phyloP scores from a whole-genome alignment of 2,888 invertebrate genomes.

The Actias luna region DNA sequence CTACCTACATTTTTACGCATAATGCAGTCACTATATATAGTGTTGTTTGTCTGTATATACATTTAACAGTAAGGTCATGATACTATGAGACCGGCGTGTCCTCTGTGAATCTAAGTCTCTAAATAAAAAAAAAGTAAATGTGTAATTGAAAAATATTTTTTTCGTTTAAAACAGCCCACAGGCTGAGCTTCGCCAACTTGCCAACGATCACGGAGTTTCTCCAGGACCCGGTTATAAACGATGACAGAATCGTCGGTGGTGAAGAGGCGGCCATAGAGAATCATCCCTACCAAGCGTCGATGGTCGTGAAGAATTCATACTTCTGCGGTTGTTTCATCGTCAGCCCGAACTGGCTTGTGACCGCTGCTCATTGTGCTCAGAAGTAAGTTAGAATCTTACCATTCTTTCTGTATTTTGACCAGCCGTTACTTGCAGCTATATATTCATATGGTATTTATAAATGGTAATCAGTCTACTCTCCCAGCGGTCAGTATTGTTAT shows the following conservation, averaged over 20 bases:
- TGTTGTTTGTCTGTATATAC: too few relatives aligned
- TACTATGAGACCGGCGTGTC: too few relatives aligned
- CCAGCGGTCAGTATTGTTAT: too few relatives aligned
- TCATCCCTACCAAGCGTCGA: conserved; percentile 71
- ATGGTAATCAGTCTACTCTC: too few relatives aligned
- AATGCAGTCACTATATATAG: too few relatives aligned
- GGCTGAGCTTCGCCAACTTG: conserved; percentile 27
- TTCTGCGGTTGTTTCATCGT: conserved; percentile 77
- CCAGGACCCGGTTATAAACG: conserved; percentile 29
- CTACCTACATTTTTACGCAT: too few relatives aligned
- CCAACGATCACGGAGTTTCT: conserved; percentile 34
- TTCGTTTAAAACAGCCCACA: conserved; percentile 22
- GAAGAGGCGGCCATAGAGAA: conserved; percentile 60
- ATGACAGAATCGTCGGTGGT: conserved; percentile 68
- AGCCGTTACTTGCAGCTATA: too few relatives aligned
- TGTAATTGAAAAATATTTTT: neutral
- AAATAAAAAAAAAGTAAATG: too few relatives aligned
- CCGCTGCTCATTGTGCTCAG: conserved; percentile 74
- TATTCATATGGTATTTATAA: too few relatives aligned
- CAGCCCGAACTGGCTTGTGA: conserved; percentile 66
- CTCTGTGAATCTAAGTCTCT: too few relatives aligned
- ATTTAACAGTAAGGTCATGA: too few relatives aligned
- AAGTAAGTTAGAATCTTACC: conserved; percentile 67
- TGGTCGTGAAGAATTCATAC: conserved; percentile 63
- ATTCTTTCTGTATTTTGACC: too few relatives aligned